Percentiles rank a stretch among this genome's conserved stretches.
Evolutionary conservation across 2,888 invertebrate genomes (phyloP).

Genomic region (Eumerus sabulonum): DNA sequence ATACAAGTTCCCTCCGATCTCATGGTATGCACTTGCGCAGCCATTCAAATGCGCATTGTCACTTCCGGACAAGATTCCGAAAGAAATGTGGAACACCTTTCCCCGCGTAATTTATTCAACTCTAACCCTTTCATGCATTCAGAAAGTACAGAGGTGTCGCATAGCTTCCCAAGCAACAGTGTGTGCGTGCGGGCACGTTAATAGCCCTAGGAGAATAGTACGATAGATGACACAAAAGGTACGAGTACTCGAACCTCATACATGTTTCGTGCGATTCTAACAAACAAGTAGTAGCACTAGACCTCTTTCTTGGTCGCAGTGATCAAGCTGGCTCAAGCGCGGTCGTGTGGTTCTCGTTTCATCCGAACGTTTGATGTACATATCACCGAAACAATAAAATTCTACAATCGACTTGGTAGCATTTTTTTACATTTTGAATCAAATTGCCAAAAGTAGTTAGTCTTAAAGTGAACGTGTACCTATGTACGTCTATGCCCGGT

Average conservation of each 20-base stretch:
- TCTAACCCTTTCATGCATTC: slow-evolving; percentile 1
- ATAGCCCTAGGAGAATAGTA: slow-evolving; percentile 24
- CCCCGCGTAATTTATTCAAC: slow-evolving; percentile 32
- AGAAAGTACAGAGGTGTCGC: slow-evolving; percentile 50
- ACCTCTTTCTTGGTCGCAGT: slow-evolving; percentile 27
- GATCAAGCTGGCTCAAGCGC: slow-evolving; percentile 31
- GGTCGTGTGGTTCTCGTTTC: slow-evolving; percentile 24
- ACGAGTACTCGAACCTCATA: slow-evolving; percentile 8
- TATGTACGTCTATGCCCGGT: slow-evolving; percentile 11
- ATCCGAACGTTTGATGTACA: no score
- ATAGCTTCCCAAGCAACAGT: slow-evolving; percentile 30
- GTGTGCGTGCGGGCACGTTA: slow-evolving; percentile 38
- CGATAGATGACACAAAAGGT: slow-evolving; percentile 11
- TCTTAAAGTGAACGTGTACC: neutral
- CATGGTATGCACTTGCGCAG: no score
- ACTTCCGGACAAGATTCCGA: no score
- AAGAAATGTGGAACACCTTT: no score
- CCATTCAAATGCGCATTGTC: no score
- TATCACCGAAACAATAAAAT: slow-evolving; percentile 31
- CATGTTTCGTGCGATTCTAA: slow-evolving; percentile 12
- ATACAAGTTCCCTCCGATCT: no score
- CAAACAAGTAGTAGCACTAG: slow-evolving; percentile 30
- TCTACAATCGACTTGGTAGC: neutral
- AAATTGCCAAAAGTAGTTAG: slow-evolving; percentile 23
- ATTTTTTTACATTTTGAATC: slow-evolving; percentile 1